Base-by-base conservation (phyloP, 1,140 invertebrate genomes). In the Procambarus virginalis region DNA sequence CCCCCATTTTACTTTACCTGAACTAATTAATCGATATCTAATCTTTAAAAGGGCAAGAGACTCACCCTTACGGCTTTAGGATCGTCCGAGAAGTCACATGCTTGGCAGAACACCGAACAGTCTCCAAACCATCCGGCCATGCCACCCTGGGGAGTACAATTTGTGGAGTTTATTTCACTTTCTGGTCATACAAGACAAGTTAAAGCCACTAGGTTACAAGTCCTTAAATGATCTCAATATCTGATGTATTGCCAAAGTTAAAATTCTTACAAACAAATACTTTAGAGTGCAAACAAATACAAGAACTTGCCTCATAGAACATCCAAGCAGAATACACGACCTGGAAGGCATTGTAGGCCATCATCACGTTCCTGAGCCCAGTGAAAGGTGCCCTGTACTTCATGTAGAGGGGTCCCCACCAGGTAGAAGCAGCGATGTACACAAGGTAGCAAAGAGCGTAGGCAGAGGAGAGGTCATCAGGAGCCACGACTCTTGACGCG, bases 381-480 rank as follows among this genome's bases (percentile, higher is more conserved):
- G 48, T 12, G 93, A 97, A 96, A 3, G 97, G 96, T 94, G 97
- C 96, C 92, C 97, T 95, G 93, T 97, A 96, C 93, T 97, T 96
- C 98, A 98, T 98, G 79, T 96, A 94, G 93, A 96, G 96, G 77
- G 97, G 97, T 17, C 97, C 97, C 86, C 98, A 93, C 60, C 96
- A 96, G 94, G 96, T 97, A 80, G 97, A 96, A 93, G 97, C 97
- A 93, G 97, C 97, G 73, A 96, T 97, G 94, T 98, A 98, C 91
- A 95, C 96, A 76, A 91, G 94, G 97, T 98, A 92, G 97, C 96
- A 20, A 94, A 94, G 45, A 98, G 93, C 4, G 98, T 99, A n/a
- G 98, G 98, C 92, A 97, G 95, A n/a, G 97, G 97, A 90, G 97
- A 97, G 83, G 96, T 96, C 96, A 98, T 97, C 95, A 99, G 96